A percentile compares a stretch with the other conserved stretches of the same genome.
Evolutionary conservation across 1,140 invertebrate genomes (phyloP).

Genomic region (Lerema accius): DNA sequence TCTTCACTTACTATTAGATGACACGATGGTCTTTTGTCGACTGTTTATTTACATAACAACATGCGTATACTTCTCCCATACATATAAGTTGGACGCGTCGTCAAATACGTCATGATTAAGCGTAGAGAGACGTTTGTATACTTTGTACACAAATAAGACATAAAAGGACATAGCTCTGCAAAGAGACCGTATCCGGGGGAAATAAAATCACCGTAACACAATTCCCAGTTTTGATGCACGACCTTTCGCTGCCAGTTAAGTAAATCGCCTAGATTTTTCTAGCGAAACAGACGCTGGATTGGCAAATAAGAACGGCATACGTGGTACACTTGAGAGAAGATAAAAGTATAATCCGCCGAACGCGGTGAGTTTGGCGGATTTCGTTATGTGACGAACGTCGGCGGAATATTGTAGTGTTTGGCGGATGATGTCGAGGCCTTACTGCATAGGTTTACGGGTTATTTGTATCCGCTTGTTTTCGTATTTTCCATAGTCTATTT

Average conservation of each 20-base stretch:
- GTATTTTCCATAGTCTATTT: too few relatives aligned
- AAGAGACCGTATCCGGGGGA: constrained; percentile 36
- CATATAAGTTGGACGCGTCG: too few relatives aligned
- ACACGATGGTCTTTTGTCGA: too few relatives aligned
- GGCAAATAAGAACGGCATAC: constrained; percentile 43
- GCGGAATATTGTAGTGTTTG: neutral
- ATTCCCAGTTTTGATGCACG: constrained; percentile 44
- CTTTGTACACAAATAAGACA: neutral
- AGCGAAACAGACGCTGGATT: constrained; percentile 49
- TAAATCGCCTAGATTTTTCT: constrained; percentile 56
- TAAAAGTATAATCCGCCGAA: constrained; percentile 13
- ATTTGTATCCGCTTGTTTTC: too few relatives aligned
- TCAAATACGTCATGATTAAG: too few relatives aligned
- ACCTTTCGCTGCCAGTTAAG: constrained; percentile 42
- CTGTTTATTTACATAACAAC: too few relatives aligned
- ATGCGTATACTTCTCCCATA: too few relatives aligned
- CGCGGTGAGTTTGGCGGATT: neutral
- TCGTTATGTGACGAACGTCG: neutral
- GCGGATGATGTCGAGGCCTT: too few relatives aligned
- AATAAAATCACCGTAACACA: constrained; percentile 48
- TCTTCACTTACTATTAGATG: too few relatives aligned
- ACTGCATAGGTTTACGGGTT: too few relatives aligned
- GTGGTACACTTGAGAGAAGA: constrained; percentile 36
- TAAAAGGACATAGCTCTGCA: constrained; percentile 38
- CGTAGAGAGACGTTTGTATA: too few relatives aligned